Conservation (phyloP, 2,797 vertebrate genomes). For the Enteromius mattozi region DNA sequence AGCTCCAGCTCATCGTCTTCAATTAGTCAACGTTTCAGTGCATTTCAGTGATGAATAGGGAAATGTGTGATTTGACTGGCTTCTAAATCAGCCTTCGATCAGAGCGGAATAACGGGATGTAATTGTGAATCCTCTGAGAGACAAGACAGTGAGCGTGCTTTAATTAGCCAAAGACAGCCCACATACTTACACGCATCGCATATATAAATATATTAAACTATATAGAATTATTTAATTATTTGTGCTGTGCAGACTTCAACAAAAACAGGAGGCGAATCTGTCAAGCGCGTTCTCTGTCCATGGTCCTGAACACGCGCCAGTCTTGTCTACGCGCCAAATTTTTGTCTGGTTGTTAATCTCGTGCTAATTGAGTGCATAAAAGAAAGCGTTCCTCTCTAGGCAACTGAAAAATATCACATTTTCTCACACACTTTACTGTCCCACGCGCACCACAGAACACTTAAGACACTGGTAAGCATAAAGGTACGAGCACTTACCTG, state of each 20-base stretch:
- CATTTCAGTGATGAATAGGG: not conserved
- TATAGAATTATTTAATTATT: not conserved
- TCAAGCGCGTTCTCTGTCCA: constrained; percentile 36
- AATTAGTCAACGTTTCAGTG: constrained; percentile 37
- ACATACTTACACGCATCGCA: constrained; percentile 63
- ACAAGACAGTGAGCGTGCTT: constrained; percentile 63
- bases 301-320: constrained; percentile 42
- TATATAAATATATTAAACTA: not conserved
- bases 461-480: not conserved
- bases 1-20: constrained; percentile 33
- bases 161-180: constrained; percentile 69
- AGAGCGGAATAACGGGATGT: constrained; percentile 72
- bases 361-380: constrained; percentile 7
- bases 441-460: not conserved
- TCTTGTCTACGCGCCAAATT: not conserved
- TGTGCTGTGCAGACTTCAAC: not conserved
- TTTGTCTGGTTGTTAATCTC: not conserved
- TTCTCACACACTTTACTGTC: not conserved
- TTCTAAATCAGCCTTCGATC: constrained; percentile 70
- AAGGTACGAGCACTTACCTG: constrained; percentile 82
- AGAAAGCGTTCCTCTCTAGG: not conserved
- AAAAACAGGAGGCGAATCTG: not conserved
- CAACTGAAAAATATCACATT: not conserved
- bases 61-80: constrained; percentile 52
- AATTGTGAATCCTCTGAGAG: constrained; percentile 63